A percentile compares a stretch with the other conserved stretches of the same genome.
Conservation (phyloP, 2,113 vertebrate genomes). For the Muntiacus muntjak region DNA sequence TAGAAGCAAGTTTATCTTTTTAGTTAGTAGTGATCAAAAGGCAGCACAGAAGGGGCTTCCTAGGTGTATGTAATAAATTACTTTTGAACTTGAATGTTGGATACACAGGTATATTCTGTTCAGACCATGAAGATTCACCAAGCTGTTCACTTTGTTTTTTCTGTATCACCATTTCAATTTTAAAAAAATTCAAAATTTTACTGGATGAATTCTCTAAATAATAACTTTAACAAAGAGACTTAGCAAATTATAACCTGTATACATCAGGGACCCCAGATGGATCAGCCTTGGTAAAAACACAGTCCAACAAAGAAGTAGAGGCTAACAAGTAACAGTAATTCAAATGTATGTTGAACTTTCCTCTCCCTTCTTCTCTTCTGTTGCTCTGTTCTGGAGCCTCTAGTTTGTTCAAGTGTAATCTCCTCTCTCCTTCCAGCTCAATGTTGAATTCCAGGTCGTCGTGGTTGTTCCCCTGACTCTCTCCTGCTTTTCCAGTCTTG, state of each 20-base stretch:
- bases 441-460: not conserved
- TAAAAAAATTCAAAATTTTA: not conserved
- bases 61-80: not conserved
- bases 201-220: not conserved
- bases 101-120: not conserved
- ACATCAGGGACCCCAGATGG: not conserved
- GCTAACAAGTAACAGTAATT: not conserved
- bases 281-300: not conserved
- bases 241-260: not conserved
- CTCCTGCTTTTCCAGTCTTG: not conserved
- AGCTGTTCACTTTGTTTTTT: not conserved
- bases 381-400: not conserved
- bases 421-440: not conserved
- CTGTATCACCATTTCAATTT: not conserved
- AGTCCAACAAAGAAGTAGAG: not conserved
- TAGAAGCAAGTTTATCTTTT: not conserved
- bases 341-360: not conserved
- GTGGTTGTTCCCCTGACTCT: not conserved
- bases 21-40: not conserved
- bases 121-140: not conserved
- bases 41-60: not conserved
- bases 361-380: not conserved
- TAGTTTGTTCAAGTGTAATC: too few relatives aligned
- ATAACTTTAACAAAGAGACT: not conserved
- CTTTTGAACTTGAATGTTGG: not conserved